Conservation (phyloP, 1,140 invertebrate species). For the Heterodera schachtii region DNA sequence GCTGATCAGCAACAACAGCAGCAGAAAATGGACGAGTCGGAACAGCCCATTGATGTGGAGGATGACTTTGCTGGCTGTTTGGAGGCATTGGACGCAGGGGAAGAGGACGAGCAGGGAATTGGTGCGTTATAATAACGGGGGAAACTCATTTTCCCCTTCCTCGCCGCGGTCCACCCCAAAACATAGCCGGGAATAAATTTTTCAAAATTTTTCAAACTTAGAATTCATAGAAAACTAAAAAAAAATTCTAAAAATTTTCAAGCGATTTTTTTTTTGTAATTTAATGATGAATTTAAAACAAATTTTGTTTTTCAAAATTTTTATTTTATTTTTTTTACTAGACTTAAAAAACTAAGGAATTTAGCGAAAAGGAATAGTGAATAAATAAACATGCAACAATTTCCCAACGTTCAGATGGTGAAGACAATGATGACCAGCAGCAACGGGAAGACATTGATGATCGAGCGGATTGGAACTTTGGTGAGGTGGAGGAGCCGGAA, state of each 20-base stretch:
- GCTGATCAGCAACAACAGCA: conserved; percentile 71
- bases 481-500: conserved; percentile 65
- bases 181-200: too few species aligned
- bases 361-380: too few species aligned
- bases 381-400: neutral
- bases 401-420: conserved; percentile 2
- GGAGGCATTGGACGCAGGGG: conserved; percentile 60
- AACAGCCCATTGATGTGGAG: conserved; percentile 58
- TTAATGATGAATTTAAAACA: too few species aligned
- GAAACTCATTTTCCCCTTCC: too few species aligned
- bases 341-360: too few species aligned
- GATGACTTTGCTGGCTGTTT: conserved; percentile 63
- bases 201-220: too few species aligned
- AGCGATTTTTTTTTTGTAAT: too few species aligned
- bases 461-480: conserved; percentile 65
- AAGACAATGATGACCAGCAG: conserved; percentile 12
- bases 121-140: neutral
- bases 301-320: too few species aligned
- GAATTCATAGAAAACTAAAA: too few species aligned
- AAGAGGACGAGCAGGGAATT: conserved; percentile 56
- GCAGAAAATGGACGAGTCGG: conserved; percentile 71
- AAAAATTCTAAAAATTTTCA: too few species aligned
- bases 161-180: too few species aligned
- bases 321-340: too few species aligned
- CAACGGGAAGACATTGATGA: conserved; percentile 50